Conservation (phyloP, 2,888 invertebrate species). For the Ferrisia virgata region DNA sequence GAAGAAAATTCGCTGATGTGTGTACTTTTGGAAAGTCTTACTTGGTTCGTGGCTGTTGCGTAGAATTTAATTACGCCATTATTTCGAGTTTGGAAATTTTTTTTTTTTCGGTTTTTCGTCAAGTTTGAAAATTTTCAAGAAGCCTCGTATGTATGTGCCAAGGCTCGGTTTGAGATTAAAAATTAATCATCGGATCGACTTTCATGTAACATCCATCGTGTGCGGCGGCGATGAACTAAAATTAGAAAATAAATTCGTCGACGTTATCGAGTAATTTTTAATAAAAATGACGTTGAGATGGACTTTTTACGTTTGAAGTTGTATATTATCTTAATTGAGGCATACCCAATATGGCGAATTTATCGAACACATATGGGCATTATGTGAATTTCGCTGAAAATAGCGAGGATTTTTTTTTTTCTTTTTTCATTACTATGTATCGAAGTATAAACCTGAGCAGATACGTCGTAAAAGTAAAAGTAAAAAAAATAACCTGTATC, state of each 20-base stretch:
- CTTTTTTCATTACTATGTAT: no score
- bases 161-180: not conserved
- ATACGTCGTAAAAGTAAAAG: no score
- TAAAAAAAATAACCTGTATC: not conserved
- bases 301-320: not conserved
- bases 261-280: not conserved
- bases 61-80: not conserved
- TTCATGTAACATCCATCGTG: not conserved
- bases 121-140: not conserved
- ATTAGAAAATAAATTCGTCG: slow-evolving; percentile 14
- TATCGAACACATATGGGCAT: not conserved
- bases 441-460: no score
- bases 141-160: not conserved
- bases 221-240: not conserved
- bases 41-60: not conserved
- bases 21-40: not conserved
- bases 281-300: not conserved
- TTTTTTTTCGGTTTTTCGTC: no score
- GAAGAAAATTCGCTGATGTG: not conserved
- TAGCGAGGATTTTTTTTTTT: no score
- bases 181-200: slow-evolving; percentile 13
- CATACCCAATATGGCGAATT: not conserved
- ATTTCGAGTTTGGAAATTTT: not conserved
- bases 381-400: not conserved
- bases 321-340: slow-evolving; percentile 26